Conservation (phyloP, 2,797 vertebrate species). For the Bufotes viridis region DNA sequence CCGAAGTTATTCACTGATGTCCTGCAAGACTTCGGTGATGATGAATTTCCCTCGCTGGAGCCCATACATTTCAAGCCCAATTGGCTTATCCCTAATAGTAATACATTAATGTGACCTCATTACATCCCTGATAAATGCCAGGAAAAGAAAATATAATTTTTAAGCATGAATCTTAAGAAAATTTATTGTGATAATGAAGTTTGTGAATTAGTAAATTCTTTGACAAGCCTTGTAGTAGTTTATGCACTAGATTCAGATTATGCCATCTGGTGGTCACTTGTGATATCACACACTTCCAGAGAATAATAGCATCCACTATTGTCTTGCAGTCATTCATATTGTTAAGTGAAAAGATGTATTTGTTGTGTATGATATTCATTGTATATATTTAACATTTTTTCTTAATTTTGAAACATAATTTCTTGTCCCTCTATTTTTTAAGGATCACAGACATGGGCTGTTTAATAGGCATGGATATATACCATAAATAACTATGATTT, state of each 20-base stretch:
- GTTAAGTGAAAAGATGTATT: neutral
- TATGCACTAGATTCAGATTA: neutral
- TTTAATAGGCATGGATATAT: no score
- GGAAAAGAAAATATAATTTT: neutral
- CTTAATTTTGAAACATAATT: no score
- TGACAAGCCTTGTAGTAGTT: neutral
- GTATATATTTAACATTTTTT: neutral
- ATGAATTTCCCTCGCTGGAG: no score
- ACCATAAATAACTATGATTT: no score
- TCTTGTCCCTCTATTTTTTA: no score
- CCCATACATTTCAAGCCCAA: no score
- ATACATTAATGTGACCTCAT: neutral
- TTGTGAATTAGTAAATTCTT: neutral
- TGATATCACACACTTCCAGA: neutral
- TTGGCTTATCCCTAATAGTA: no score
- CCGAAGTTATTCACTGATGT: no score
- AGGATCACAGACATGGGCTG: no score
- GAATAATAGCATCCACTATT: neutral
- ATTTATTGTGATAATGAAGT: neutral
- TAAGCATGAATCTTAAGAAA: no score
- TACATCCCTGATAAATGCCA: neutral
- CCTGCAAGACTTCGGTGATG: no score
- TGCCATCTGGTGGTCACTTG: conserved; percentile 1
- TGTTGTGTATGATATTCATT: neutral
- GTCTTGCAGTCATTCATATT: neutral